Evolutionary conservation across 2,113 vertebrate genomes (phyloP), one percentile per base, ranked within the genome.

Genomic region (Porphyrio hochstetteri): DNA sequence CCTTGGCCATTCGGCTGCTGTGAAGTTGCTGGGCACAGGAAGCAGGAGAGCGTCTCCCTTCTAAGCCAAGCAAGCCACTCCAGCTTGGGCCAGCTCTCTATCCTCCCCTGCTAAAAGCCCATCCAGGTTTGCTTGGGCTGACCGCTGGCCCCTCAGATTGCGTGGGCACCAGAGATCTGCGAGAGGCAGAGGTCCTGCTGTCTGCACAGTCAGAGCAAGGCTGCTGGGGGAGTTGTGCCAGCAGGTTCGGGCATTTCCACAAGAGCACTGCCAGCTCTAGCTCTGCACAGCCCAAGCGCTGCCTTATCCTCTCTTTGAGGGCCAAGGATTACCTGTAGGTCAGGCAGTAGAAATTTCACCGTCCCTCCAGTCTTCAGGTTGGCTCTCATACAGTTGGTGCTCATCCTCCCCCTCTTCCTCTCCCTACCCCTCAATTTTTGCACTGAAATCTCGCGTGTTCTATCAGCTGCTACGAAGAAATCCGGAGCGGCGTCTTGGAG

Each of bases 401-500:
- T 64, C 24, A 5, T 16, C 15, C 56, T 23, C 86, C 70, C 48
- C 55, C 82, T 5, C 3, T 27, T 52, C n/a, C 25, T 59, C 17
- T 71, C 20, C 23, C 6, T 38, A 3, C 27, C 46, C 23, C 27
- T 19, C 9, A 35, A 27, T 40, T 53, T 44, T 52, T 68, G 29
- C 59, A 38, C 81, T 91, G 67, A 92, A 64, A 70, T 63, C 48
- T 17, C 44, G 1, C 42, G 0, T 90, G 11, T 96, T 97, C 85
- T 96, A 40, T 70, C 97, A 99, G 99, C 98, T 99, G 79, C 96
- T 99, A 93, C 98, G 99, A 96, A 98, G 99, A 98, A 99, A 99
- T 95, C 99, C 99, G 59, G 99, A 99, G 67, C 97, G 99, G 23
- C 99, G 99, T 33, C 98, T 99, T 53, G 99, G 99, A 86, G 99